Evolutionary conservation across 2,888 invertebrate genomes (phyloP), one percentile per base, ranked within the genome.

Genomic region (Pandemis corylana): DNA sequence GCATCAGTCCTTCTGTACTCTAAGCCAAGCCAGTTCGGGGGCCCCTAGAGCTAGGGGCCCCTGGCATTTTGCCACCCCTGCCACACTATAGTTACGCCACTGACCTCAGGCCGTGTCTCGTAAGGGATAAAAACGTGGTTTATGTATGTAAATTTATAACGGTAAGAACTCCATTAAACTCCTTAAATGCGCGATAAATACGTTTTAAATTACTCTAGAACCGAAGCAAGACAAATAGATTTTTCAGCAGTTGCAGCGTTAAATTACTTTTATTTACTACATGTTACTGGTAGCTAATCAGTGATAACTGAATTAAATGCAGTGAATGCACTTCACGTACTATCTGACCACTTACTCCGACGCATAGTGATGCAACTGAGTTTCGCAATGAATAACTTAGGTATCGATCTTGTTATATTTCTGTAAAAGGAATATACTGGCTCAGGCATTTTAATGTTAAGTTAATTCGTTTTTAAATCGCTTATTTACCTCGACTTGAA

Each of bases 301-400:
- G 62, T 46, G 87, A 84, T 88, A 88, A 86, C 83, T 83, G 79
- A 83, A 87, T 84, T 49, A 83, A 84, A 85, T 84, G 81, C 80
- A 78, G 80, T 83, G 63, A 76, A 77, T 77, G 77, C 81, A 81
- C 80, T 81, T 59, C 28, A 72, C 78, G 77, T 74, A 79, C 69
- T 70, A 75, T 75, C 70, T 41, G 66, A 56, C 69, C 76, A 76
- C 76, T 76, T 67, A 63, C 64, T 59, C 61, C 63, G 56, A 72
- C 20, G 41, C 66, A 63, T 28, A 20, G 69, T 71, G 76, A 74
- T 74, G 67, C 74, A 76, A 76, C 49, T n/a, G n/a, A 15, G 53
- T 73, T 66, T 71, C 67, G 75, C 75, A 75, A 75, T 62, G 36
- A 42, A 74, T 61, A 67, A 56, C 20, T 56, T 56, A 66, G 65